Percentiles rank a stretch among this genome's conserved stretches.
Evolutionary conservation across 2,888 invertebrate species (phyloP).

Genomic region (Epinotia demarniana): DNA sequence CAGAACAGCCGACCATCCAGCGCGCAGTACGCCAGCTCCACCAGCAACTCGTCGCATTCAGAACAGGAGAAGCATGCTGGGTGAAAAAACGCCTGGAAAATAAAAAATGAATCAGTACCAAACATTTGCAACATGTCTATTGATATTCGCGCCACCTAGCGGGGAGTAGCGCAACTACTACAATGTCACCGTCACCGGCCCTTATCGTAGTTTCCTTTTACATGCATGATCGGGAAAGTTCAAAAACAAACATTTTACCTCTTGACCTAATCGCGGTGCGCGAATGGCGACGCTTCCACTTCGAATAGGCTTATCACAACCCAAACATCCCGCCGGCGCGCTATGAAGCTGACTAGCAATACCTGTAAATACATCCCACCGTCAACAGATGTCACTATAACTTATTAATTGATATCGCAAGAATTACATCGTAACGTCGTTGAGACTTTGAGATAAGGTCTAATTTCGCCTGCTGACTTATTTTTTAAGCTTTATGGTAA

Average conservation of each 20-base stretch:
- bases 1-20: slow-evolving; percentile 95
- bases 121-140: slow-evolving; percentile 13
- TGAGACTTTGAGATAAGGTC: neutral
- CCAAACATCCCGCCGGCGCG: slow-evolving; percentile 88
- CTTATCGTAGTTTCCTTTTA: neutral
- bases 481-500: too few relatives aligned
- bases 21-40: slow-evolving; percentile 98
- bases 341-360: slow-evolving; percentile 86
- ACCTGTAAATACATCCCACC: slow-evolving; percentile 70
- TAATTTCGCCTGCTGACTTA: neutral
- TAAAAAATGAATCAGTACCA: slow-evolving; percentile 26
- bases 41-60: slow-evolving; percentile 95
- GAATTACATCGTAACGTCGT: too few relatives aligned
- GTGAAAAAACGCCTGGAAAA: slow-evolving; percentile 89
- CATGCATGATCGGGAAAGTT: neutral
- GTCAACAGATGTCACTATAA: slow-evolving; percentile 59
- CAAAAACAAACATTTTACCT: slow-evolving; percentile 61
- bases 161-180: slow-evolving; percentile 49
- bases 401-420: too few relatives aligned
- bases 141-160: slow-evolving; percentile 54
- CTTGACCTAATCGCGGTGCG: slow-evolving; percentile 92
- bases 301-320: slow-evolving; percentile 92
- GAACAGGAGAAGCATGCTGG: slow-evolving; percentile 96
- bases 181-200: neutral
- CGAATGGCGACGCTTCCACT: slow-evolving; percentile 93